Conservation (phyloP, 2,888 invertebrate genomes). For the Brassicogethes aeneus region DNA sequence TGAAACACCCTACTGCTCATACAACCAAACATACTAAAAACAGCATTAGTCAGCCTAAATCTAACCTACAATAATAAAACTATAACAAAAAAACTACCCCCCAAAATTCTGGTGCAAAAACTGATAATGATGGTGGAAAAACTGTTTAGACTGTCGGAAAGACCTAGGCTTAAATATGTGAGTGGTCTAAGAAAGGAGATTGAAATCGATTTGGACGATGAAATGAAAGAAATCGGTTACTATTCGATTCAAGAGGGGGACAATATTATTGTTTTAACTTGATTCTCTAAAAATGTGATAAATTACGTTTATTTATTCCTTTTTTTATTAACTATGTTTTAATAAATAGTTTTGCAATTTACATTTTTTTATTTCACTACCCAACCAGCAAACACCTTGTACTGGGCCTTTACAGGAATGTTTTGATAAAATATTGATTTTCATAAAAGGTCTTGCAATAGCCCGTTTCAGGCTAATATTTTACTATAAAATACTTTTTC, state of each 20-base stretch:
- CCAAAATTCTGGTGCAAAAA: slow-evolving; percentile 74
- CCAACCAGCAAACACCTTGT: too few relatives aligned
- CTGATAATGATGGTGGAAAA: slow-evolving; percentile 71
- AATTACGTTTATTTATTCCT: too few relatives aligned
- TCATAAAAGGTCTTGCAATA: too few relatives aligned
- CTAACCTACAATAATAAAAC: slow-evolving; percentile 44
- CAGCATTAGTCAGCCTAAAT: slow-evolving; percentile 57
- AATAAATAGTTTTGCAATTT: too few relatives aligned
- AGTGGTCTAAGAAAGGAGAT: slow-evolving; percentile 53
- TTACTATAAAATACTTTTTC: too few relatives aligned
- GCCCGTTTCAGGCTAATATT: too few relatives aligned
- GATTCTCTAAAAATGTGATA: too few relatives aligned
- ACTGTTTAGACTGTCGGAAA: slow-evolving; percentile 50
- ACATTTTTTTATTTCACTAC: too few relatives aligned
- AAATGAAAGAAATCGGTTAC: slow-evolving; percentile 70
- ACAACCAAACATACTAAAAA: slow-evolving; percentile 53
- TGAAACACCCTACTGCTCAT: too few relatives aligned
- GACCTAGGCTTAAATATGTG: slow-evolving; percentile 44
- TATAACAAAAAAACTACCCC: slow-evolving; percentile 61
- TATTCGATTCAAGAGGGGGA: slow-evolving; percentile 82
- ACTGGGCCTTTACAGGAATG: too few relatives aligned
- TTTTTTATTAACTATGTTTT: too few relatives aligned
- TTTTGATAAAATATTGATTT: too few relatives aligned
- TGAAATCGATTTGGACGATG: slow-evolving; percentile 70
- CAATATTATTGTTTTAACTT: slow-evolving; percentile 49